Evolutionary conservation across 2,888 invertebrate genomes (phyloP).

Genomic region (Heliconius cydno): DNA sequence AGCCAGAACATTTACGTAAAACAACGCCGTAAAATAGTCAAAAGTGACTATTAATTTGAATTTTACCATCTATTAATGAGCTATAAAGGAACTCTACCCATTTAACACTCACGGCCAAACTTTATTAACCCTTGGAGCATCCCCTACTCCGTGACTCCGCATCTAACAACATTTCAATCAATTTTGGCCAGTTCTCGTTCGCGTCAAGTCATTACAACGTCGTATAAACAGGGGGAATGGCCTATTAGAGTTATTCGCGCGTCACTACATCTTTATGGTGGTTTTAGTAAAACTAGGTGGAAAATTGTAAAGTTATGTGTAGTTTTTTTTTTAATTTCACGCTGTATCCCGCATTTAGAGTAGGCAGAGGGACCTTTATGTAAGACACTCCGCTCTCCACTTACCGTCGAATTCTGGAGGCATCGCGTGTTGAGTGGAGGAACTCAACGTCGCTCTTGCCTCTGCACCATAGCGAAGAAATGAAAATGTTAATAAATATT

Average conservation of each 20-base stretch:
- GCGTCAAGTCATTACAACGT: slow-evolving; percentile 81
- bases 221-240: slow-evolving; percentile 82
- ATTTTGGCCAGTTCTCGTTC: slow-evolving; percentile 78
- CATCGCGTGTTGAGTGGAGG: no score
- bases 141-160: slow-evolving; percentile 77
- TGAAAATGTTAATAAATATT: no score
- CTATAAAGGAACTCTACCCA: slow-evolving; percentile 55
- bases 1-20: not conserved
- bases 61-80: slow-evolving; percentile 53
- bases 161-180: slow-evolving; percentile 83
- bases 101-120: slow-evolving; percentile 64
- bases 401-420: no score
- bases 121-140: slow-evolving; percentile 59
- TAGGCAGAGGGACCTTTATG: no score
- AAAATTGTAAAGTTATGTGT: not conserved
- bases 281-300: slow-evolving; percentile 3
- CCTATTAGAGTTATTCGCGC: slow-evolving; percentile 82
- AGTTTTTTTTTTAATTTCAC: no score
- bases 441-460: no score
- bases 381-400: no score
- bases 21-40: slow-evolving; percentile 35
- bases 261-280: slow-evolving; percentile 66
- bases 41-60: slow-evolving; percentile 48
- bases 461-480: no score
- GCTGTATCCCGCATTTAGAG: no score